Conservation (phyloP, 2,888 invertebrate genomes). For the Orthosia gracilis region DNA sequence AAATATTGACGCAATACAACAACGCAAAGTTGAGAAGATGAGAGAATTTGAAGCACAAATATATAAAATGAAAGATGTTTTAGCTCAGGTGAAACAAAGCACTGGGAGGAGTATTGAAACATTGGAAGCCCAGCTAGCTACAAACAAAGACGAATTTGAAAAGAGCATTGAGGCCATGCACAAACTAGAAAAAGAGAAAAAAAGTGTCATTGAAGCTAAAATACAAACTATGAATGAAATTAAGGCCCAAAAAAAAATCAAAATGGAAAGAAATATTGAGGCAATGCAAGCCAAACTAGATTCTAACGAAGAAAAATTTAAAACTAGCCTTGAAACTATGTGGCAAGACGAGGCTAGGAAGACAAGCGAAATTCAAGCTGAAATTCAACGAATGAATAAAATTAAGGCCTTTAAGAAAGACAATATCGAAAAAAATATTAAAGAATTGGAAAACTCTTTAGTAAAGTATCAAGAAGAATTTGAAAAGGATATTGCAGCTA, state of each 20-base stretch:
- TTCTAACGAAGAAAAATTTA: slow-evolving; percentile 12
- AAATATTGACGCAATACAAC: slow-evolving; percentile 18
- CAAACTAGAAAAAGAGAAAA: background rate
- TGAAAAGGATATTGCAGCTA: slow-evolving; percentile 12
- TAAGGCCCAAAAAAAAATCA: background rate
- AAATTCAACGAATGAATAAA: slow-evolving; percentile 34
- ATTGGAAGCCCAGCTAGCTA: slow-evolving; percentile 3
- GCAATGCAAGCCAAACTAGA: slow-evolving; percentile 5
- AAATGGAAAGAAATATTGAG: slow-evolving; percentile 19
- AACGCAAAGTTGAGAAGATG: background rate
- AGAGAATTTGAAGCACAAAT: slow-evolving; percentile 16
- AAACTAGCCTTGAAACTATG: slow-evolving; percentile 16
- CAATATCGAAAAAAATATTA: slow-evolving; percentile 12
- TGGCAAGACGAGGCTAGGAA: background rate
- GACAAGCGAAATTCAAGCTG: slow-evolving; percentile 12
- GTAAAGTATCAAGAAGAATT: slow-evolving; percentile 3
- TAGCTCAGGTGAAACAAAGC: slow-evolving; percentile 10
- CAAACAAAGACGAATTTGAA: slow-evolving; percentile 2
- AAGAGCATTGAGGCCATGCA: slow-evolving; percentile 9
- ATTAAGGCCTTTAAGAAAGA: background rate
- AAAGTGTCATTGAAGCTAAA: slow-evolving; percentile 13
- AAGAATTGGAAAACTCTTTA: slow-evolving; percentile 15
- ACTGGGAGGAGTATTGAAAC: slow-evolving; percentile 4
- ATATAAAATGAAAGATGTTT: background rate
- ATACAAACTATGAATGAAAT: slow-evolving; percentile 13